Evolutionary conservation across 1,140 invertebrate species (phyloP).

Genomic region (fruit fly (Drosophila melanogaster)): DNA sequence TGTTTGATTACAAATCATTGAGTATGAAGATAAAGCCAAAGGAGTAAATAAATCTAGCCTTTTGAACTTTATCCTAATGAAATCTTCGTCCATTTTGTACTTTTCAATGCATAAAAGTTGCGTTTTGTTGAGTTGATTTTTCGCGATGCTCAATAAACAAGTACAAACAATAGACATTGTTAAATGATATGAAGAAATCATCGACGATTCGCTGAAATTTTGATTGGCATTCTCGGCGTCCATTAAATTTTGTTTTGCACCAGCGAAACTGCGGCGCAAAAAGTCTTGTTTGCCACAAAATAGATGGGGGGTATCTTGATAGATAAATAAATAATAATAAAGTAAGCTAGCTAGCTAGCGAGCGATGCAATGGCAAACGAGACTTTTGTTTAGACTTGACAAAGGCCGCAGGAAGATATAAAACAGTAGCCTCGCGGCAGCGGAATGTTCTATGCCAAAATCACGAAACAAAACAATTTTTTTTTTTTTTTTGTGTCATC

Average conservation of each 20-base stretch:
- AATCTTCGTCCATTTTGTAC: too few relatives aligned
- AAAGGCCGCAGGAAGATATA: slow-evolving; percentile 54
- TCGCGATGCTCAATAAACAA: neutral
- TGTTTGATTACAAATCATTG: slow-evolving; percentile 35
- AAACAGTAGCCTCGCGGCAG: slow-evolving; percentile 32
- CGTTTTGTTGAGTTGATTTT: neutral
- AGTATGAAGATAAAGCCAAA: slow-evolving; percentile 1
- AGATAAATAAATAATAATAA: slow-evolving; percentile 51
- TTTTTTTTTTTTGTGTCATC: slow-evolving; percentile 47
- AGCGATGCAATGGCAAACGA: slow-evolving; percentile 17
- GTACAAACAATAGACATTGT: slow-evolving; percentile 27
- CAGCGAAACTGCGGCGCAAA: slow-evolving; percentile 41
- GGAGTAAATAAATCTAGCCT: slow-evolving; percentile 14
- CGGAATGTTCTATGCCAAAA: slow-evolving; percentile 34
- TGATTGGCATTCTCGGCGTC: slow-evolving; percentile 33
- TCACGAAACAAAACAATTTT: slow-evolving; percentile 26
- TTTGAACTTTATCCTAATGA: too few relatives aligned
- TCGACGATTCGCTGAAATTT: slow-evolving; percentile 33
- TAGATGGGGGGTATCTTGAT: slow-evolving; percentile 29
- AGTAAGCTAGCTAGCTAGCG: slow-evolving; percentile 29
- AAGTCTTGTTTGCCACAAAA: slow-evolving; percentile 32
- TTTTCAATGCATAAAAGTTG: too few relatives aligned
- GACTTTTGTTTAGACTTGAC: slow-evolving; percentile 47
- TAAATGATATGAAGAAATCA: slow-evolving; percentile 20
- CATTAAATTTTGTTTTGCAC: slow-evolving; percentile 29